These are phyloP conservation scores for Frankliniella fusca DNA, from an alignment of 2,888 invertebrate genomes.

Conservation along the genomic window DNA sequence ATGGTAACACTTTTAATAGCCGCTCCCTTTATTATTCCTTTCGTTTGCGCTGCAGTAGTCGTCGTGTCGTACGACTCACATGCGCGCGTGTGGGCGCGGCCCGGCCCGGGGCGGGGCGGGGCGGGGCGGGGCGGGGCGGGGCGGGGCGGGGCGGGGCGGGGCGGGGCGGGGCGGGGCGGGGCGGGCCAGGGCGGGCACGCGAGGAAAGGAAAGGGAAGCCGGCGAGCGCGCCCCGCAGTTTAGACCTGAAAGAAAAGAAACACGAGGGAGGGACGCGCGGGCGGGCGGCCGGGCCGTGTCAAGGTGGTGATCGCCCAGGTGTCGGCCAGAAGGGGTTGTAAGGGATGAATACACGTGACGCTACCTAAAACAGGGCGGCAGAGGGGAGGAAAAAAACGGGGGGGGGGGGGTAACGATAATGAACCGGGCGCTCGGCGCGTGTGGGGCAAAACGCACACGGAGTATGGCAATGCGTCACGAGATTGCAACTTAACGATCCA, in stretches of 20 bases:
- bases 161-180: no score
- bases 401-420: no score
- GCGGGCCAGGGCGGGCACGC: not conserved
- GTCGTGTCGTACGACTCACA: not conserved
- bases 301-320: slow-evolving; percentile 20
- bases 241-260: no score
- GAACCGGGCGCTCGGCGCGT: no score
- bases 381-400: no score
- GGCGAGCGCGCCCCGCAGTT: not conserved
- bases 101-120: not conserved
- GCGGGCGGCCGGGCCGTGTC: not conserved
- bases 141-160: no score
- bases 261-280: not conserved
- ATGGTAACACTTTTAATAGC: slow-evolving; percentile 22
- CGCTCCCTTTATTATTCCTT: not conserved
- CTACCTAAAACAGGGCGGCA: no score
- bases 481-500: no score
- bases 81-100: not conserved
- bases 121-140: not conserved
- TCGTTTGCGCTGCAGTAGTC: not conserved
- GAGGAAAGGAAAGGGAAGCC: not conserved
- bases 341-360: no score
- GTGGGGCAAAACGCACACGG: no score
- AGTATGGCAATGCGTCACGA: no score
- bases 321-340: slow-evolving; percentile 21